Base-by-base conservation (phyloP, 2,113 vertebrate genomes). In the Clarias batrachus region DNA sequence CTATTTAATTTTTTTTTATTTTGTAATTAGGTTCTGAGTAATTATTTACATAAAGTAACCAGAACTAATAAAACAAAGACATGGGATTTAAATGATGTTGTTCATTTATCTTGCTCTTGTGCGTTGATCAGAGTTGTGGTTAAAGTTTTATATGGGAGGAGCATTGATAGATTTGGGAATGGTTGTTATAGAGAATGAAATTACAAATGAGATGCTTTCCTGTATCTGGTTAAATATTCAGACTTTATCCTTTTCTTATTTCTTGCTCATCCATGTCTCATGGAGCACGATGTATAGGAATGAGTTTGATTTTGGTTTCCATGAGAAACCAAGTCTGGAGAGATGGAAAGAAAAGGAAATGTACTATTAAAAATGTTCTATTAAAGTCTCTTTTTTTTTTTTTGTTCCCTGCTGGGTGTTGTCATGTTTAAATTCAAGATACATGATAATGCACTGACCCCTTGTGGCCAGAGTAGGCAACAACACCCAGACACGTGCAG, bases 401-500 rank as follows among this genome's bases (percentile, higher is more conserved):
- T 83, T 63, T 76, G 8, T 37, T 23, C 13, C 8, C 7, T 41
- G 37, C 25, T 81, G 66, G 78, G 30, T 86, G 63, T 66, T 70
- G 23, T 37, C 30, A 1, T 54, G 33, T 11, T 33, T 60, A 10
- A 17, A 74, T 74, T 82, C 6, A 17, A 17, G 19, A 63, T 48
- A 54, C 7, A 74, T 86, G 85, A 25, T 74, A 17, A 54, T 82
- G 11, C 21, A 86, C 80, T 86, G 85, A 57, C 85, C 85, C 79
- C 79, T 86, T n/a, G 68, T 65, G 85, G 68, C 56, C 19, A 59
- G 66, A 62, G 23, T 62, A 11, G 19, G 65, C 23, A 86, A 81
- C 6, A 54, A 52, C 78, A 60, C 16, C 12, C 14, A 80, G 37
- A 19, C 9, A 16, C n/a, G 11, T 14, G 59, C 41, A n/a, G 27